Conservation (phyloP, 2,797 vertebrate genomes). For the Iguana delicatissima region DNA sequence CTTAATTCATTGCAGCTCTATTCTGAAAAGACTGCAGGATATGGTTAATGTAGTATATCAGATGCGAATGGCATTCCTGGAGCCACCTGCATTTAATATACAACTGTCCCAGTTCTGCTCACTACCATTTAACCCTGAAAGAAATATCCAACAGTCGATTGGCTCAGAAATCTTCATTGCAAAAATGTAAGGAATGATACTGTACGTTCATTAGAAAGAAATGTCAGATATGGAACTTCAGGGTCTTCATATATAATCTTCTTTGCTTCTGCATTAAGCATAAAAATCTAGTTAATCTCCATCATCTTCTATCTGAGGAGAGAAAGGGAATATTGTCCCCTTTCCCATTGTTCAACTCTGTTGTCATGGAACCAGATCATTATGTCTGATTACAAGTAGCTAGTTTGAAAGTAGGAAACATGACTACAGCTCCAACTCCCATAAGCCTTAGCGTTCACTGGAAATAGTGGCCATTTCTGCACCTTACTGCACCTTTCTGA, state of each 20-base stretch:
- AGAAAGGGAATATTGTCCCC: constrained; percentile 22
- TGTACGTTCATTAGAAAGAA: constrained; percentile 53
- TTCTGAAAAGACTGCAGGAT: constrained; percentile 81
- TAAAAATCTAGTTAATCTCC: constrained; percentile 25
- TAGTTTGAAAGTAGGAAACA: neutral
- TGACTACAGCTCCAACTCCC: neutral
- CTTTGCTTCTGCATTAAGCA: constrained; percentile 21
- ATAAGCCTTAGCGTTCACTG: neutral
- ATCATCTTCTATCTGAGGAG: constrained; percentile 31
- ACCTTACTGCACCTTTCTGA: too few relatives aligned
- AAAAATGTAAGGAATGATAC: constrained; percentile 52
- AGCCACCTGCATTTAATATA: constrained; percentile 84
- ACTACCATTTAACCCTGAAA: constrained; percentile 74
- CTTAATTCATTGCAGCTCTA: constrained; percentile 84
- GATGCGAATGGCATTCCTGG: constrained; percentile 77
- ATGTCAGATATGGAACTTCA: constrained; percentile 47
- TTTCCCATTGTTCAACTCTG: neutral
- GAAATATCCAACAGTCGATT: constrained; percentile 70
- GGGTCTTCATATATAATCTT: constrained; percentile 16
- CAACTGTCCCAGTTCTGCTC: constrained; percentile 80
- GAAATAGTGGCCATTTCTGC: neutral
- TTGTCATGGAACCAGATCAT: neutral
- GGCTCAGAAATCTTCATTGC: constrained; percentile 58
- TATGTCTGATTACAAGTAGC: neutral
- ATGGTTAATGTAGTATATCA: constrained; percentile 84